Percentiles rank a stretch among this genome's conserved stretches.
Conservation (phyloP, 2,888 invertebrate genomes). For the Auanema freiburgensis region DNA sequence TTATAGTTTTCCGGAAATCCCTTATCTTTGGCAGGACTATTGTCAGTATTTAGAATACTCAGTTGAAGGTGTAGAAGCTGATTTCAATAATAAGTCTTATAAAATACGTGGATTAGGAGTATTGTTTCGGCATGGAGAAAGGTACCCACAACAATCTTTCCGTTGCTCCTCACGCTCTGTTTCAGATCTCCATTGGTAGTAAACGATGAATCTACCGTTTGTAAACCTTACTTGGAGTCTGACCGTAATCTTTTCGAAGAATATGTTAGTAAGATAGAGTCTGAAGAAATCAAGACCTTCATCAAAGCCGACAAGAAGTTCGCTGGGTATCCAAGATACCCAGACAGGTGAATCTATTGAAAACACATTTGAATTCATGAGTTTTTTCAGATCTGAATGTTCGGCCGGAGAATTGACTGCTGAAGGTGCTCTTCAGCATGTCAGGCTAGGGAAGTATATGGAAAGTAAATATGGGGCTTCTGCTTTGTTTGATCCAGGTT, state of each 20-base stretch:
- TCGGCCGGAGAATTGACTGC: constrained; percentile 75
- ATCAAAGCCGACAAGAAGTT: constrained; percentile 34
- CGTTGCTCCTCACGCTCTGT: not conserved
- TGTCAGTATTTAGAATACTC: constrained; percentile 54
- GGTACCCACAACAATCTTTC: no score
- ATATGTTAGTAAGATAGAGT: constrained; percentile 31
- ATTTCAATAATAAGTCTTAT: constrained; percentile 22
- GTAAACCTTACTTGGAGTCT: constrained; percentile 33
- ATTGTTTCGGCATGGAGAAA: constrained; percentile 52
- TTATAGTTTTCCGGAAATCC: constrained; percentile 5
- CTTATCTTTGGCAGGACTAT: constrained; percentile 27
- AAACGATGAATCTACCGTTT: constrained; percentile 31
- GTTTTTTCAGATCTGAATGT: constrained; percentile 42
- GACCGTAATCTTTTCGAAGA: constrained; percentile 38
- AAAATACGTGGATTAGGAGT: constrained; percentile 41
- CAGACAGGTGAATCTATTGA: constrained; percentile 29
- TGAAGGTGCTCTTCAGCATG: constrained; percentile 79
- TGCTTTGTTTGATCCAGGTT: constrained; percentile 31
- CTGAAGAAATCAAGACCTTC: constrained; percentile 37
- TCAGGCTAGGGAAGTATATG: constrained; percentile 77
- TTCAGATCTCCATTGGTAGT: constrained; percentile 34
- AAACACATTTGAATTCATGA: not conserved
- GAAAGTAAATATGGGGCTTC: constrained; percentile 63
- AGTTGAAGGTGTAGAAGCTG: constrained; percentile 45
- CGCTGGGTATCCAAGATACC: constrained; percentile 25